These are phyloP conservation scores for Cosmopolites sordidus DNA, from an alignment of 2,888 invertebrate genomes.

Conservation along the genomic window DNA sequence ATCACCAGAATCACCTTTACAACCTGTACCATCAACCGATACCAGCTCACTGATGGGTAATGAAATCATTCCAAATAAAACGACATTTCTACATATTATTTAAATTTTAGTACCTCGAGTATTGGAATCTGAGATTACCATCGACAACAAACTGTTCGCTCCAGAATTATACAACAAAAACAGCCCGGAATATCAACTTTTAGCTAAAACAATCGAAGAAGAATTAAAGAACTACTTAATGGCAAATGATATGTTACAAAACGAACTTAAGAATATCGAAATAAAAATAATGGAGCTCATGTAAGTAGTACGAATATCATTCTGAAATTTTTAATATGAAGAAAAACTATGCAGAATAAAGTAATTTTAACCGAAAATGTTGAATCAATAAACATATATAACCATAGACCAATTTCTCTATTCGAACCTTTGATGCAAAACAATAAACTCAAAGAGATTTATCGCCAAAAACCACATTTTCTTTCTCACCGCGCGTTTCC, in stretches of 20 bases:
- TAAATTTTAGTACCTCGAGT: conserved; percentile 58
- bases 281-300: conserved; percentile 60
- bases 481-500: too few relatives aligned
- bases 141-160: conserved; percentile 63
- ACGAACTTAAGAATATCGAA: conserved; percentile 54
- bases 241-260: conserved; percentile 51
- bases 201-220: conserved; percentile 57
- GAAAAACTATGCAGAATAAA: too few relatives aligned
- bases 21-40: conserved; percentile 32
- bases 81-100: too few relatives aligned
- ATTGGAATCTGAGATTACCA: conserved; percentile 62
- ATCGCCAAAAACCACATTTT: too few relatives aligned
- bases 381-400: too few relatives aligned
- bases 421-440: too few relatives aligned
- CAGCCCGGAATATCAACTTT: conserved; percentile 59
- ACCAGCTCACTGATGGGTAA: too few relatives aligned
- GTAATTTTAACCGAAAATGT: too few relatives aligned
- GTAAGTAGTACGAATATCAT: conserved; percentile 43
- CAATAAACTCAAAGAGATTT: too few relatives aligned
- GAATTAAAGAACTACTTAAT: conserved; percentile 59
- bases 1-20: conserved; percentile 36
- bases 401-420: too few relatives aligned
- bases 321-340: not conserved
- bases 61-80: too few relatives aligned
- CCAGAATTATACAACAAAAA: conserved; percentile 57